Conservation (phyloP, 2,888 invertebrate species). For the Orchesellides sinensis region DNA sequence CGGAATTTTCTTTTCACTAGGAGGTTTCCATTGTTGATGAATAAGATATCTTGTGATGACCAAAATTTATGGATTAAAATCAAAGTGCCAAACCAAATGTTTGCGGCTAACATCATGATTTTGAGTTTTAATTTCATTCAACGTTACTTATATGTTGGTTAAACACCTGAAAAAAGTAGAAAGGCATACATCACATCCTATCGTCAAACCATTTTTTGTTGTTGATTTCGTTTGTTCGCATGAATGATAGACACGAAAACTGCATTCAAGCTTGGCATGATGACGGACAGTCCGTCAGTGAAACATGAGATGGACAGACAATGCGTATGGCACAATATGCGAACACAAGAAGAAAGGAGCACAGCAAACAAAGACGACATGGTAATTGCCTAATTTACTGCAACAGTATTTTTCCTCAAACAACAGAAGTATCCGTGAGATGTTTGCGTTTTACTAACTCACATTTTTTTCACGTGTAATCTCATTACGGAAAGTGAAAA, state of each 20-base stretch:
- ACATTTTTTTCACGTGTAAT: slow-evolving; percentile 17
- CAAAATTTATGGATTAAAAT: background rate
- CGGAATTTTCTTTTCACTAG: background rate
- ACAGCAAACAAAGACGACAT: slow-evolving; percentile 12
- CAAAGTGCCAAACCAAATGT: background rate
- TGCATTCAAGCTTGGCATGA: slow-evolving; percentile 1
- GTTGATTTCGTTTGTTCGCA: slow-evolving; percentile 6
- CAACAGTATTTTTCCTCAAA: slow-evolving; percentile 26
- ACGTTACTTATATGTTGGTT: too few relatives aligned
- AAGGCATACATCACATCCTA: background rate
- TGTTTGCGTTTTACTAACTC: slow-evolving; percentile 12
- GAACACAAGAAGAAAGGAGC: slow-evolving; percentile 26
- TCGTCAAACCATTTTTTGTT: background rate
- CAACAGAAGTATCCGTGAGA: slow-evolving; percentile 20
- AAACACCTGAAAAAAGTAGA: too few relatives aligned
- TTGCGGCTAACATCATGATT: too few relatives aligned
- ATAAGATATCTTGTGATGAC: background rate
- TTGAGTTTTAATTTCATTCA: too few relatives aligned
- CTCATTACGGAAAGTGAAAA: slow-evolving; percentile 57
- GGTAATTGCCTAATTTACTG: slow-evolving; percentile 56
- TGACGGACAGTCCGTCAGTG: slow-evolving; percentile 13
- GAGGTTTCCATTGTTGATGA: background rate
- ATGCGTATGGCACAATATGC: background rate
- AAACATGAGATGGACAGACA: slow-evolving; percentile 9
- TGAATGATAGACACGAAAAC: slow-evolving; percentile 28